Evolutionary conservation across 2,888 invertebrate genomes (phyloP), one percentile per base, ranked within the genome.

Genomic region (Congeria kusceri): DNA sequence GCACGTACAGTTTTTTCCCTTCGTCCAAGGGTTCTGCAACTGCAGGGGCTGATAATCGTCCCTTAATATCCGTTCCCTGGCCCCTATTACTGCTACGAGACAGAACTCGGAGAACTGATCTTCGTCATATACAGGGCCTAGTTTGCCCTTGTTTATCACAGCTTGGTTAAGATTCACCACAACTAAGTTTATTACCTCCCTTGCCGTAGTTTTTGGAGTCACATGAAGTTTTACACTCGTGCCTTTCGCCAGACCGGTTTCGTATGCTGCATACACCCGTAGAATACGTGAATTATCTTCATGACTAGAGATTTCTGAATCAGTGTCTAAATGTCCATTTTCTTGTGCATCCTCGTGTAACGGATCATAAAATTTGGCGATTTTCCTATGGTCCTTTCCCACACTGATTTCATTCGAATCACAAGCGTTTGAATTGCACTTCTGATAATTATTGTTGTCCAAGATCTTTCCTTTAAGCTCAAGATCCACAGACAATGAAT

Each of bases 261-360:
- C 97, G 93, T 99, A 99, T 0, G 99, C 98, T 7, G 98, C 98
- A 92, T 96, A 98, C 9, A 99, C 98, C 95, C 98, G 96, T 44
- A 96, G 94, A 66, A 94, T 93, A n/a, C n/a, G n/a, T n/a, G n/a
- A n/a, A n/a, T n/a, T n/a, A 23, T 68, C 59, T 11, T 57, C 47
- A 23, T 73, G 75, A 78, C 79, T 77, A 73, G 78, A 28, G 46
- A 65, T 56, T 5, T 73, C 73, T 15, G 49, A 49, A 39, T 75
- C 59, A 20, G 74, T 71, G 59, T 80, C 77, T 9, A 72, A 29
- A 62, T 82, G 80, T 56, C 79, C 80, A 57, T 77, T 87, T 56
- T 76, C 70, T 62, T 77, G 74, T 46, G 80, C 70, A 11, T 68
- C 68, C 23, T 90, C 90, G 11, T 91, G 90, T 28, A 83, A 90